Base-by-base conservation (phyloP, 2,888 invertebrate genomes). In the Tribolium freemani region DNA sequence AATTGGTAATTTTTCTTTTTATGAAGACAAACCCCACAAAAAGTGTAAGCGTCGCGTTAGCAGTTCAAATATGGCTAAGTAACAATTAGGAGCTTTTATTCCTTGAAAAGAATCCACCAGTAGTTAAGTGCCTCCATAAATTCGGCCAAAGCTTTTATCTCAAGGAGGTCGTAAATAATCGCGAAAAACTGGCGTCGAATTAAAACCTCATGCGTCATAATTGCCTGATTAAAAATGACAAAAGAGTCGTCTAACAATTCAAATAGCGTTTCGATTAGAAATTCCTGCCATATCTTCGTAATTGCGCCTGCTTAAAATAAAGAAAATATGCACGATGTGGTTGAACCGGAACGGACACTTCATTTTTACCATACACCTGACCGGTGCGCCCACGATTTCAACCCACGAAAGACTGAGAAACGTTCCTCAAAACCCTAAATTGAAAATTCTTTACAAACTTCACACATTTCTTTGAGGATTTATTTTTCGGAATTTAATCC, bases 361-460 rank as follows among this genome's bases (percentile, higher is more conserved):
- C 26, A 45, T 61, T 46, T 54, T 66, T 66, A 46, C 31, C 45
- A 31, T 56, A 26, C 30, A 56, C 48, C 56, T 56, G 67, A 67
- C 67, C 67, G 56, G 67, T 67, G 56, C 67, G 67, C 67, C 67
- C 56, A 67, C 67, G 30, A 50, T 21, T 30, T 56, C 67, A 20
- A 30, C 56, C 56, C 48, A 56, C 67, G 11, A 31, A 54, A 54
- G 56, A 56, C 67, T 56, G 30, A 45, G 45, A 21, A 56, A 56
- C 54, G 66, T 66, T 53, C 13, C 58, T 45, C 45, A 54, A 53
- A 45, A 50, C 30, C 44, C 60, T 11, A 26, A 21, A 60, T 21
- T 26, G 60, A 31, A 63, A 63, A 63, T 50, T 63, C 61, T 63
- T 13, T 9, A 50, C 11, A 10, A 51, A 63, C 11, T 16, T 63